A percentile compares a stretch with the other conserved stretches of the same genome.
Conservation (phyloP, 2,797 vertebrate genomes). For the Enteromius viviparus region DNA sequence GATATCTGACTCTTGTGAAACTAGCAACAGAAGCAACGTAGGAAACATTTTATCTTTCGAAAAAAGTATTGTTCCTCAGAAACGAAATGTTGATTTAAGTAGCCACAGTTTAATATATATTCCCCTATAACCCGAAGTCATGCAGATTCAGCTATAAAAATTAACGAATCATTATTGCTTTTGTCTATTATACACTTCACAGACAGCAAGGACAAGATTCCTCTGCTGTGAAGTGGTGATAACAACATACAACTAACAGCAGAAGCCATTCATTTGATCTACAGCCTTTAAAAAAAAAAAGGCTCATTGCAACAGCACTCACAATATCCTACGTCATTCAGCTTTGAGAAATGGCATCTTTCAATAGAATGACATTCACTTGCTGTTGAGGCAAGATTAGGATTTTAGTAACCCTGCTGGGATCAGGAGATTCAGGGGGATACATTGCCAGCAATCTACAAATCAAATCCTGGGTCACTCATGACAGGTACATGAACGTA, state of each 20-base stretch:
- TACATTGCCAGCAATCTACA: conserved; percentile 30
- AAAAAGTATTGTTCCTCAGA: background rate
- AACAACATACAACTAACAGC: conserved; percentile 11
- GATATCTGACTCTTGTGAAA: background rate
- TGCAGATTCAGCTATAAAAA: background rate
- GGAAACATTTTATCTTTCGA: background rate
- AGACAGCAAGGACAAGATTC: background rate
- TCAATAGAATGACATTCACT: conserved; percentile 34
- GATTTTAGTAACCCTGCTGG: conserved; percentile 11
- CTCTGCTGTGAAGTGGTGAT: background rate
- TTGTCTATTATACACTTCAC: conserved; percentile 2
- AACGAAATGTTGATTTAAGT: background rate
- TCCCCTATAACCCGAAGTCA: background rate
- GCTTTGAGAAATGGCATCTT: conserved; percentile 50
- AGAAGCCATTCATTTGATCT: conserved; percentile 9
- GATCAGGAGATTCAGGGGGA: conserved; percentile 19
- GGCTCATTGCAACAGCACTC: conserved; percentile 37
- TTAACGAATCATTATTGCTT: background rate
- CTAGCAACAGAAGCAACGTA: background rate
- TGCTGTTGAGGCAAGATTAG: conserved; percentile 1
- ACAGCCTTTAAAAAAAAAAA: background rate
- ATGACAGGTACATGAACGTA: conserved; percentile 26
- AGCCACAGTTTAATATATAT: background rate
- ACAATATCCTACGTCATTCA: background rate
- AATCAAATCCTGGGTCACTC: conserved; percentile 19